phyloP scores from a whole-genome alignment of 92 coral and sea anemone genomes.

The Muricea muricata region DNA sequence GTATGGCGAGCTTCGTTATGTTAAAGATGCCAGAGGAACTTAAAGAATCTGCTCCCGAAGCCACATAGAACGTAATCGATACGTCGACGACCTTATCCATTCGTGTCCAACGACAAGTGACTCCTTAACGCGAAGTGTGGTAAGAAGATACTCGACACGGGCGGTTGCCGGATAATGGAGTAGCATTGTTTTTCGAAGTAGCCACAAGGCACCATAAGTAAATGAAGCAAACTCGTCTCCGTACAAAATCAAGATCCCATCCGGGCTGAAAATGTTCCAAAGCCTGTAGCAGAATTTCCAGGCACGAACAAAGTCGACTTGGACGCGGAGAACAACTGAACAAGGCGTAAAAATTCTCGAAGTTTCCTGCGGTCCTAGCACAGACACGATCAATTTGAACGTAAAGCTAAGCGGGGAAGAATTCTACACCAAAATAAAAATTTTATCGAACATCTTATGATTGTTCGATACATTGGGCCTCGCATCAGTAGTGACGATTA shows the following conservation, averaged over 20 bases:
- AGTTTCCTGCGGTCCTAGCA: constrained; percentile 37
- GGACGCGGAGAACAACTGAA: too few relatives aligned
- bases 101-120: constrained; percentile 13
- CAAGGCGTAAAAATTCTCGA: neutral
- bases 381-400: constrained; percentile 1
- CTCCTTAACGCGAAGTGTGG: neutral
- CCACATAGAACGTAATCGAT: constrained; percentile 3
- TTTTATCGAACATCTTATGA: constrained; percentile 16
- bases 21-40: constrained; percentile 48
- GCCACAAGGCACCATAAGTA: too few relatives aligned
- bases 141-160: neutral
- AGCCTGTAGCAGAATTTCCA: too few relatives aligned
- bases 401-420: neutral
- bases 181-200: neutral
- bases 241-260: too few relatives aligned
- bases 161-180: neutral
- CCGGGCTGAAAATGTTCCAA: too few relatives aligned
- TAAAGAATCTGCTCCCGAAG: neutral
- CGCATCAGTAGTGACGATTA: neutral
- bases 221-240: too few relatives aligned
- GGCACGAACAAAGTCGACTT: too few relatives aligned
- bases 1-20: constrained; percentile 53
- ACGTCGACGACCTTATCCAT: constrained; percentile 53
- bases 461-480: constrained; percentile 48
- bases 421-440: neutral